Evolutionary conservation across 37 sponge, comb jelly and placozoan species (phyloP).

Genomic region (Aplysina aerophoba): DNA sequence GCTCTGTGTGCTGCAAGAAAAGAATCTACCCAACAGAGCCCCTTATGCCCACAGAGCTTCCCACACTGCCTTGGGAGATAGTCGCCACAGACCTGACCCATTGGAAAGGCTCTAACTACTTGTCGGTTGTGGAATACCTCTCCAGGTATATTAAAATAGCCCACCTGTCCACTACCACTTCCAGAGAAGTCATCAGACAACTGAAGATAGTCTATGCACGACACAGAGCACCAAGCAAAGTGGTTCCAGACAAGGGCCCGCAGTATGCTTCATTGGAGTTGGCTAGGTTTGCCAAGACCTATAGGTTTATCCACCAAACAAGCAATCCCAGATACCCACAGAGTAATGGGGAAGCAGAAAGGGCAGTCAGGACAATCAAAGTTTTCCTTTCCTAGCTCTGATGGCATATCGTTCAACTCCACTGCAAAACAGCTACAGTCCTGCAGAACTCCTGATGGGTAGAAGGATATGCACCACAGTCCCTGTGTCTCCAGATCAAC

Average conservation of each 20-base stretch:
- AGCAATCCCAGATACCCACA: constrained; percentile 48
- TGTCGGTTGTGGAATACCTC: constrained; percentile 53
- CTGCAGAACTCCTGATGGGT: constrained; percentile 56
- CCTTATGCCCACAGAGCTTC: constrained; percentile 33
- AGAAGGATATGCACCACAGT: constrained; percentile 32
- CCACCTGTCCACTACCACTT: background rate
- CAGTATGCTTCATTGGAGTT: constrained; percentile 17
- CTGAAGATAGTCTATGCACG: constrained; percentile 40
- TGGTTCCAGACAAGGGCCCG: constrained; percentile 39
- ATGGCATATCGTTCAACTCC: constrained; percentile 47
- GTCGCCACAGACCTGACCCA: constrained; percentile 53
- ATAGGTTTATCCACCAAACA: constrained; percentile 29
- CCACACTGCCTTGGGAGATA: constrained; percentile 48
- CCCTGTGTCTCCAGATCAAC: constrained; percentile 3
- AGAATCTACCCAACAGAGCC: constrained; percentile 25
- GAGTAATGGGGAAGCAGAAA: constrained; percentile 48
- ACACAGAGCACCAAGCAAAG: constrained; percentile 26
- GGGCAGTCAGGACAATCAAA: constrained; percentile 49
- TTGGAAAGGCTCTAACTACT: constrained; percentile 32
- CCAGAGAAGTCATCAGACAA: constrained; percentile 28
- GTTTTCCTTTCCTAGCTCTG: too few species aligned
- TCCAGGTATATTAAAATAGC: constrained; percentile 50
- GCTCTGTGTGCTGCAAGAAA: constrained; percentile 34
- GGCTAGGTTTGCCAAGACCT: background rate
- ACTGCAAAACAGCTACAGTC: constrained; percentile 47